These are phyloP conservation scores for Tympanoctomys barrerae DNA, from an alignment of 2,797 vertebrate genomes.

Conservation along the genomic window DNA sequence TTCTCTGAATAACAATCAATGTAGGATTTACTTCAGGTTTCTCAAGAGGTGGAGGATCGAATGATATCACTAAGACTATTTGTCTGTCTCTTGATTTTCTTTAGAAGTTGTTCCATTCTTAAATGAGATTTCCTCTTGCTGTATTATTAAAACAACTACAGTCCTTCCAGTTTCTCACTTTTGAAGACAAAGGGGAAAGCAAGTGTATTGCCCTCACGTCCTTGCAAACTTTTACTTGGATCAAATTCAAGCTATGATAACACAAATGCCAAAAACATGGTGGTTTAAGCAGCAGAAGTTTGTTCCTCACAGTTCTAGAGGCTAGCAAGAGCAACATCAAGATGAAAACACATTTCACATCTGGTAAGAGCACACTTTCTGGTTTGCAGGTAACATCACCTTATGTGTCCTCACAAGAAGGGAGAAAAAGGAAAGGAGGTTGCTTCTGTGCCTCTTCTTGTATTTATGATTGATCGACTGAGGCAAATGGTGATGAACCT, in stretches of 20 bases:
- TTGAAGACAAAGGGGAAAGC: not conserved
- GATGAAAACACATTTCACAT: not conserved
- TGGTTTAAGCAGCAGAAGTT: not conserved
- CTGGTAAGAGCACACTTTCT: not conserved
- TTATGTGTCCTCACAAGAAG: not conserved
- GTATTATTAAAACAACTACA: not conserved
- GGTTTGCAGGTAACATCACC: not conserved
- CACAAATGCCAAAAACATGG: not conserved
- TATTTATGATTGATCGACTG: too few species aligned
- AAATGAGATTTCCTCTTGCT: not conserved
- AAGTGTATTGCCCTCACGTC: not conserved
- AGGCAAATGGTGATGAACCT: not conserved
- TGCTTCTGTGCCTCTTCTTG: not conserved
- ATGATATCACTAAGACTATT: not conserved
- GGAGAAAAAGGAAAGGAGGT: too few species aligned
- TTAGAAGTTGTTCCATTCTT: not conserved
- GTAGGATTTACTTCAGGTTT: not conserved
- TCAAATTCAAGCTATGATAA: not conserved
- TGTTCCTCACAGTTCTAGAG: not conserved
- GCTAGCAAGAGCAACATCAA: not conserved
- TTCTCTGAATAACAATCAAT: not conserved
- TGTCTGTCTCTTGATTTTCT: not conserved
- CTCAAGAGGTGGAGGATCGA: not conserved
- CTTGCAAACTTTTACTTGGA: not conserved
- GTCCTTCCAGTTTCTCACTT: not conserved